Conservation (phyloP, 2,888 invertebrate genomes). For the Octodonta nipae region DNA sequence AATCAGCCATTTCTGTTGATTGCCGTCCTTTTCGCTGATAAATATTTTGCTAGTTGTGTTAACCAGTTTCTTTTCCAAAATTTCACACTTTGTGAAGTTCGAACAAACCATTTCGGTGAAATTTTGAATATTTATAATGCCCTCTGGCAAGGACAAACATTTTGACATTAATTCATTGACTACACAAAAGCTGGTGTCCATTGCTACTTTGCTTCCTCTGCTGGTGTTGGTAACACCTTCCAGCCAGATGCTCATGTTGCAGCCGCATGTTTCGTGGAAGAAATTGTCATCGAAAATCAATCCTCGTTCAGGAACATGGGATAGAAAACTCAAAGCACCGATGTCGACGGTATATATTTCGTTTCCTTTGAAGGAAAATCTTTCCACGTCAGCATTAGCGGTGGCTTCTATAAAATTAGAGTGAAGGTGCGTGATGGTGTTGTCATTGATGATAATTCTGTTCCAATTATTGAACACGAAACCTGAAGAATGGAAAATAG, state of each 20-base stretch:
- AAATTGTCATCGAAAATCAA: slow-evolving; percentile 45
- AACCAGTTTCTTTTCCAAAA: slow-evolving; percentile 34
- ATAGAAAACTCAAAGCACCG: slow-evolving; percentile 46
- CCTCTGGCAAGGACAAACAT: slow-evolving; percentile 52
- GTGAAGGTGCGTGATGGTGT: slow-evolving; percentile 47
- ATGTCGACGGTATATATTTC: slow-evolving; percentile 38
- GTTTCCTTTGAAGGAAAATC: slow-evolving; percentile 45
- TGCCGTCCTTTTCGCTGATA: slow-evolving; percentile 19
- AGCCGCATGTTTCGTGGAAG: slow-evolving; percentile 49
- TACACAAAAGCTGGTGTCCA: slow-evolving; percentile 49
- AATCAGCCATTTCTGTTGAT: slow-evolving; percentile 23
- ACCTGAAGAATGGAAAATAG: slow-evolving; percentile 43
- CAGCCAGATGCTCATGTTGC: slow-evolving; percentile 48
- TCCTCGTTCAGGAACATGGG: slow-evolving; percentile 39
- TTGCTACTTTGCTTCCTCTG: slow-evolving; percentile 35
- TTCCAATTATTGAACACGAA: slow-evolving; percentile 55
- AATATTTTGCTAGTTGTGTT: slow-evolving; percentile 28
- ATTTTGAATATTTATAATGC: slow-evolving; percentile 47
- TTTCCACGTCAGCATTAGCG: slow-evolving; percentile 24
- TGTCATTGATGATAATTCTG: slow-evolving; percentile 47
- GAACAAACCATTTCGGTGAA: slow-evolving; percentile 50
- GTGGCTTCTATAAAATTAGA: slow-evolving; percentile 32
- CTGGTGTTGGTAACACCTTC: slow-evolving; percentile 35
- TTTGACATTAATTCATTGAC: slow-evolving; percentile 44
- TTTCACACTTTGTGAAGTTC: slow-evolving; percentile 45